Percentiles rank a stretch among this genome's conserved stretches.
Conservation (phyloP, 2,888 invertebrate species). For the Allygus modestus region DNA sequence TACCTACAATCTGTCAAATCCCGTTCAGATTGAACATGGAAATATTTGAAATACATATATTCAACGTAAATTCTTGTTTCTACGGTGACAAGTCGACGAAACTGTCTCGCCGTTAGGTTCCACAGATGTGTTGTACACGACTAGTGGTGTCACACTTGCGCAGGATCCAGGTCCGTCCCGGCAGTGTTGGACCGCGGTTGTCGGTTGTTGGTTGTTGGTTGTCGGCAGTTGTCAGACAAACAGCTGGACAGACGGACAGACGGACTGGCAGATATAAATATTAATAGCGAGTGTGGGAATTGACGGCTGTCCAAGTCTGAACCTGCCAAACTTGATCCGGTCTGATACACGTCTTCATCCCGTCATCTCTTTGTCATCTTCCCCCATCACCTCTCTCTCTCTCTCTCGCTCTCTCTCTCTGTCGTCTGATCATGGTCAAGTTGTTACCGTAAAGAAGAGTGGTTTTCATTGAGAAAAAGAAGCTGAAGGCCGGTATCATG, state of each 20-base stretch:
- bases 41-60: too few species aligned
- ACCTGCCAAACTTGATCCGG: slow-evolving; percentile 41
- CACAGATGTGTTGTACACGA: too few species aligned
- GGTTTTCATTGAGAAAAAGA: too few species aligned
- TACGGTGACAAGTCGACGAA: too few species aligned
- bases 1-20: too few species aligned
- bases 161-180: too few species aligned
- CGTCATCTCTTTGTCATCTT: slow-evolving; percentile 18
- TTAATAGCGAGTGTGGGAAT: slow-evolving; percentile 56
- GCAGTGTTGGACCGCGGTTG: neutral
- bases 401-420: neutral
- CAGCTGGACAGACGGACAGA: slow-evolving; percentile 4
- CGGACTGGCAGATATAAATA: slow-evolving; percentile 52
- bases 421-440: neutral
- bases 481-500: too few species aligned
- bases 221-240: neutral
- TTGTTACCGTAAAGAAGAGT: too few species aligned
- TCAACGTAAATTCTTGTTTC: too few species aligned
- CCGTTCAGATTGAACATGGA: too few species aligned
- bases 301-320: slow-evolving; percentile 32
- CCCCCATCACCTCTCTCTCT: neutral
- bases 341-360: slow-evolving; percentile 35
- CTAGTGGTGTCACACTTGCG: too few species aligned
- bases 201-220: neutral
- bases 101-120: too few species aligned